phyloP scores from a whole-genome alignment of 1,140 invertebrate species.

The Ceratosolen fusciceps region DNA sequence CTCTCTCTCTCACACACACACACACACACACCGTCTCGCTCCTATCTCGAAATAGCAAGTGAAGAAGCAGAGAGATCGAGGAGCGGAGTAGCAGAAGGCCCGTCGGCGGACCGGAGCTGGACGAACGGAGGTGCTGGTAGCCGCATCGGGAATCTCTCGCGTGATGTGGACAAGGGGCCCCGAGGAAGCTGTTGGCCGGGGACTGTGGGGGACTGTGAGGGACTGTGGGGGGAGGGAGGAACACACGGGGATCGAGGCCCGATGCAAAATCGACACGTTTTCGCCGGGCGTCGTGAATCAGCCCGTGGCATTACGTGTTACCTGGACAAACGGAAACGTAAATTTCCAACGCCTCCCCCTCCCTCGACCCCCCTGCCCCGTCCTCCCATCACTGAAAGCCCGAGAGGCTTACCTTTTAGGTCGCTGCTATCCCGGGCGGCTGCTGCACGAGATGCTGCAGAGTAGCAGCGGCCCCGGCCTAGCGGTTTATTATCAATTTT shows the following conservation, averaged over 20 bases:
- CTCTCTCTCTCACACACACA: too few relatives aligned
- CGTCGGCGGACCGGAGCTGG: too few relatives aligned
- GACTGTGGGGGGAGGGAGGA: too few relatives aligned
- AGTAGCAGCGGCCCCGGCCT: constrained; percentile 1
- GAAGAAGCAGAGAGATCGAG: constrained; percentile 2
- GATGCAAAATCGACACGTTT: constrained; percentile 63
- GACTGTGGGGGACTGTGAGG: too few relatives aligned
- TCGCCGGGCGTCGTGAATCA: constrained; percentile 56
- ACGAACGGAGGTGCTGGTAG: constrained; percentile 17
- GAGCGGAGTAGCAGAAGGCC: background rate
- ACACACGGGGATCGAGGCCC: constrained; percentile 49
- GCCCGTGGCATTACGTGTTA: constrained; percentile 48
- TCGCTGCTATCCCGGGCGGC: background rate
- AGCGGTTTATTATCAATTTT: constrained; percentile 56
- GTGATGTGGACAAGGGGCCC: constrained; percentile 51
- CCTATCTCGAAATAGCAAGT: background rate
- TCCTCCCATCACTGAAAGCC: too few relatives aligned
- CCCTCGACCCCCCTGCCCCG: background rate
- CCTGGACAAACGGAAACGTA: constrained; percentile 57
- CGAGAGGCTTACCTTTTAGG: constrained; percentile 30
- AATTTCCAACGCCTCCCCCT: constrained; percentile 50
- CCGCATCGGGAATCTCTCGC: constrained; percentile 50
- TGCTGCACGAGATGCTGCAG: constrained; percentile 20
- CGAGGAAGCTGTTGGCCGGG: too few relatives aligned
- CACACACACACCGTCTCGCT: too few relatives aligned